Evolutionary conservation across 1,140 invertebrate genomes (phyloP).

Genomic region (Aphidius gifuensis): DNA sequence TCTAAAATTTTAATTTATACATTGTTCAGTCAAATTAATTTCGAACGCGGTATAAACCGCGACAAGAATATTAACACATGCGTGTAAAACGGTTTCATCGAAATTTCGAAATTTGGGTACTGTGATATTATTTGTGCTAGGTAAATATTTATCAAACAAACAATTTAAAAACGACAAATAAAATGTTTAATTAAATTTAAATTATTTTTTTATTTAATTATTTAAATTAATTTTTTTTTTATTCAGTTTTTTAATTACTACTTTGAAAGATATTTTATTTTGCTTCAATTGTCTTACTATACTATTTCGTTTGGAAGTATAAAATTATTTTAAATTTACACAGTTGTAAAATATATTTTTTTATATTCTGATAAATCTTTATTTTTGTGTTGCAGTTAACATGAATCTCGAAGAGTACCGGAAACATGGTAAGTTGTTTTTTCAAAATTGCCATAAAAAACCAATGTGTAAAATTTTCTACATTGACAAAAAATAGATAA

Average conservation of each 20-base stretch:
- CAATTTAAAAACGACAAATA: too few species aligned
- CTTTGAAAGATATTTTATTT: too few species aligned
- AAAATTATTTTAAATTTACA: conserved; percentile 2
- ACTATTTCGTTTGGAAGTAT: background rate
- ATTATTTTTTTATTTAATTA: too few species aligned
- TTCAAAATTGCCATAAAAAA: background rate
- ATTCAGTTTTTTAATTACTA: too few species aligned
- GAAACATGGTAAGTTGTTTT: conserved; percentile 48
- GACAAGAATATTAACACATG: conserved; percentile 34
- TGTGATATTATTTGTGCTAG: conserved; percentile 32
- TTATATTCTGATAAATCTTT: too few species aligned
- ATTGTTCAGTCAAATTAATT: background rate
- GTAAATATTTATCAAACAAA: conserved; percentile 7
- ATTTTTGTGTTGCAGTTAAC: conserved; percentile 29
- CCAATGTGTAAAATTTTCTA: too few species aligned
- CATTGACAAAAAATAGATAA: too few species aligned
- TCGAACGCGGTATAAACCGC: conserved; percentile 4
- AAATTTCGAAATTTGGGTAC: conserved; percentile 53
- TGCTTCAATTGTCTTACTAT: background rate
- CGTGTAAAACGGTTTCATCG: conserved; percentile 47
- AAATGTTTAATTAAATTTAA: too few species aligned
- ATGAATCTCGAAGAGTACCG: conserved; percentile 58
- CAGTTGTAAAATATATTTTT: too few species aligned
- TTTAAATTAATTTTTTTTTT: too few species aligned
- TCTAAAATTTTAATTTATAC: background rate